phyloP scores from a whole-genome alignment of 2,113 vertebrate species.

The Telmatochromis sp. region DNA sequence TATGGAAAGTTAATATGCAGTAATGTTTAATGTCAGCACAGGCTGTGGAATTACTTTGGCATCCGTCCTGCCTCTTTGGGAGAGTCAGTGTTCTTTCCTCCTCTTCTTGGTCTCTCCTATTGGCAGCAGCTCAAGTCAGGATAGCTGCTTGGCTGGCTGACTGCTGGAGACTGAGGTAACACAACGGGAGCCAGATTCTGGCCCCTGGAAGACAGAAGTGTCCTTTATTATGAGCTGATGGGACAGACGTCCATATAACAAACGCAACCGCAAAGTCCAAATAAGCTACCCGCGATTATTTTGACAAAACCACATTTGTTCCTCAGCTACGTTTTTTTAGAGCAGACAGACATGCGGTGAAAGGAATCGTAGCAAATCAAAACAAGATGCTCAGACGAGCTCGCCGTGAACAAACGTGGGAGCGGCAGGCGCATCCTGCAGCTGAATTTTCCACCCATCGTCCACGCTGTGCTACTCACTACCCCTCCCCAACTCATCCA shows the following conservation, averaged over 20 bases:
- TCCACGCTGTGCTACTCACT: not conserved
- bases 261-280: constrained; percentile 20
- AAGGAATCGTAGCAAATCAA: not conserved
- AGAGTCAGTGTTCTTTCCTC: constrained; percentile 62
- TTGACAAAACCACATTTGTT: constrained; percentile 19
- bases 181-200: constrained; percentile 56
- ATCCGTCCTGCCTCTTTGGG: constrained; percentile 65
- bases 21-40: constrained; percentile 79
- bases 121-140: constrained; percentile 57
- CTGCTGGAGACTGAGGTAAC: constrained; percentile 45
- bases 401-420: not conserved
- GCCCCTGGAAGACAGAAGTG: constrained; percentile 37
- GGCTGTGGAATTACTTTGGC: constrained; percentile 76
- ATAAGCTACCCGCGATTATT: not conserved
- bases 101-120: constrained; percentile 43
- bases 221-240: constrained; percentile 47
- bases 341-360: not conserved
- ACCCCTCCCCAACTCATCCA: not conserved
- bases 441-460: not conserved
- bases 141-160: constrained; percentile 27
- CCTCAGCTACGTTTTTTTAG: not conserved
- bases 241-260: constrained; percentile 7
- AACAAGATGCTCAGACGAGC: not conserved
- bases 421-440: not conserved
- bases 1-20: constrained; percentile 76